Conservation (phyloP, 2,113 vertebrate genomes). For the Poeciliopsis retropinna region DNA sequence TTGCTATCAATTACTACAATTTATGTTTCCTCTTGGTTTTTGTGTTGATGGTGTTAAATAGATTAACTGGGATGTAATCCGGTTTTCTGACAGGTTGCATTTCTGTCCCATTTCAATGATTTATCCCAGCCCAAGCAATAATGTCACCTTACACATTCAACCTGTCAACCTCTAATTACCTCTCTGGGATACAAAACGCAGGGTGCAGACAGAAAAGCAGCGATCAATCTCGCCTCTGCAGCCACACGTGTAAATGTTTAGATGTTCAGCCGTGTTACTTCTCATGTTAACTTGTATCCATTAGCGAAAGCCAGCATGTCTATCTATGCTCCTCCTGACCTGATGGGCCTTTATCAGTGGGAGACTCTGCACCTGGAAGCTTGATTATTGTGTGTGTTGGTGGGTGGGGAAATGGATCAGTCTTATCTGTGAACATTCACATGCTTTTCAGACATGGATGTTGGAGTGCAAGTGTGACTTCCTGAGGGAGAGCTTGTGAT, state of each 20-base stretch:
- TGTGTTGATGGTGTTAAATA: not conserved
- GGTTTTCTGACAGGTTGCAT: not conserved
- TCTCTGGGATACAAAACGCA: slow-evolving; percentile 47
- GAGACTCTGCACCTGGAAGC: slow-evolving; percentile 66
- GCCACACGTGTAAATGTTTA: slow-evolving; percentile 69
- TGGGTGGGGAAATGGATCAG: not conserved
- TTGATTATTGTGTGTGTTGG: not conserved
- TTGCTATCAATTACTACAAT: not conserved
- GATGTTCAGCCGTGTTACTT: slow-evolving; percentile 66
- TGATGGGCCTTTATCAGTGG: slow-evolving; percentile 60
- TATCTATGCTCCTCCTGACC: slow-evolving; percentile 46
- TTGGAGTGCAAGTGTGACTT: slow-evolving; percentile 20
- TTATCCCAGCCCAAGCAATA: slow-evolving; percentile 22
- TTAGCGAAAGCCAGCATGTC: slow-evolving; percentile 37
- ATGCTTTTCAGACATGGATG: not conserved
- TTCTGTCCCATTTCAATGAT: slow-evolving; percentile 25
- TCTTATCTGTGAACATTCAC: not conserved
- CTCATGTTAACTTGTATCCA: slow-evolving; percentile 62
- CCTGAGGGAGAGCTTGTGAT: slow-evolving; percentile 20
- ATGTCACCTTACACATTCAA: slow-evolving; percentile 34
- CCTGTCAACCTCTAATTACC: slow-evolving; percentile 42
- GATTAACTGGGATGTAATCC: not conserved
- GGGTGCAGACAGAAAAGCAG: slow-evolving; percentile 23
- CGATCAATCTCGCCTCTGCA: slow-evolving; percentile 50
- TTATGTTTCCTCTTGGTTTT: not conserved